Evolutionary conservation across 1,140 invertebrate genomes (phyloP).

Genomic region (Halictus rubicundus): DNA sequence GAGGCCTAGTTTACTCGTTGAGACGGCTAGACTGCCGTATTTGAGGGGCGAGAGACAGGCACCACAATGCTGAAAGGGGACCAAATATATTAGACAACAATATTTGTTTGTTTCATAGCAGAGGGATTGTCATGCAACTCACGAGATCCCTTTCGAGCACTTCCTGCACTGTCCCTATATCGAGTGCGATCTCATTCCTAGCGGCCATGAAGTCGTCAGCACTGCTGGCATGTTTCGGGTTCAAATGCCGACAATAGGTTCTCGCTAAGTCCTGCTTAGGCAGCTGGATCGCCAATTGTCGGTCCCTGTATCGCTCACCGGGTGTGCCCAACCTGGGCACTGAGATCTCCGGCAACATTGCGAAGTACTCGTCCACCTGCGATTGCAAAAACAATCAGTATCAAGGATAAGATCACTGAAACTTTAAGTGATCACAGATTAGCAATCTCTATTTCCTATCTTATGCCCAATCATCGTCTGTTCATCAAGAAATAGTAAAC

Average conservation of each 20-base stretch:
- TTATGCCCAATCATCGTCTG: no score
- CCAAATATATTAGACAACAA: no score
- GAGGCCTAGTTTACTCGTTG: slow-evolving; percentile 86
- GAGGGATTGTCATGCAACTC: slow-evolving; percentile 61
- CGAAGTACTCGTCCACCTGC: slow-evolving; percentile 85
- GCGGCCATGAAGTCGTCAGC: slow-evolving; percentile 94
- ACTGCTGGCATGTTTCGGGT: slow-evolving; percentile 86
- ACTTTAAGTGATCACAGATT: no score
- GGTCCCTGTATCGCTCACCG: slow-evolving; percentile 89
- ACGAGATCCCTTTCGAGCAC: slow-evolving; percentile 78
- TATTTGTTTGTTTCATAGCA: no score
- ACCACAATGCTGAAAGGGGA: slow-evolving; percentile 81
- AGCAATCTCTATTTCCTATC: no score
- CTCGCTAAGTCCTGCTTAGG: slow-evolving; percentile 96
- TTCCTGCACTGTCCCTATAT: slow-evolving; percentile 91
- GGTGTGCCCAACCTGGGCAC: slow-evolving; percentile 88
- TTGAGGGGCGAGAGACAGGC: slow-evolving; percentile 84
- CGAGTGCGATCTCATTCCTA: slow-evolving; percentile 96
- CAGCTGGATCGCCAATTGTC: slow-evolving; percentile 93
- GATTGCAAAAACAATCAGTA: no score
- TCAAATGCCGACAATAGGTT: slow-evolving; percentile 93
- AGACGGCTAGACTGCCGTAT: slow-evolving; percentile 85
- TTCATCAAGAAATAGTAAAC: no score
- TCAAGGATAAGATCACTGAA: no score
- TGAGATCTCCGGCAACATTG: slow-evolving; percentile 87